Evolutionary conservation across 2,797 vertebrate genomes (phyloP).

Genomic region (Enteromius thamalakanensis): DNA sequence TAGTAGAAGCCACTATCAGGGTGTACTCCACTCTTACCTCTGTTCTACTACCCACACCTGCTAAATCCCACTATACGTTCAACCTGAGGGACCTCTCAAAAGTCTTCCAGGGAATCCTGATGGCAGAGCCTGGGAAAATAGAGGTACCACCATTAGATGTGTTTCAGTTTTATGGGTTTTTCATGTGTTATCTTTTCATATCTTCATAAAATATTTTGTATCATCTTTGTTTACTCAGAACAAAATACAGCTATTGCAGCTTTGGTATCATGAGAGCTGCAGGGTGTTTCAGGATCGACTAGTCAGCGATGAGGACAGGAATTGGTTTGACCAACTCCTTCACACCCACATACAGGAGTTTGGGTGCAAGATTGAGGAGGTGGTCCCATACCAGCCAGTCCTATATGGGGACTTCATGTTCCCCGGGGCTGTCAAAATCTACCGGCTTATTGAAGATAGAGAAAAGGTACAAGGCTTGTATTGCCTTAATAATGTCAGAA

Average conservation of each 20-base stretch:
- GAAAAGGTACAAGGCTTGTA: constrained; percentile 73
- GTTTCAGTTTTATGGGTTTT: background rate
- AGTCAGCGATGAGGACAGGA: constrained; percentile 83
- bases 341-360: constrained; percentile 77
- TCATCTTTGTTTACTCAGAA: constrained; percentile 60
- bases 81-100: constrained; percentile 93
- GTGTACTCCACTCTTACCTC: constrained; percentile 87
- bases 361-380: constrained; percentile 79
- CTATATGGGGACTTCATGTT: constrained; percentile 92
- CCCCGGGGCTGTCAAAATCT: constrained; percentile 79
- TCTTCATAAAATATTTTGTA: background rate
- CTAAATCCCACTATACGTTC: constrained; percentile 94
- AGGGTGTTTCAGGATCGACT: constrained; percentile 88
- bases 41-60: constrained; percentile 91
- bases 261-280: constrained; percentile 95
- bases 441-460: constrained; percentile 79
- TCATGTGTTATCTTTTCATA: background rate
- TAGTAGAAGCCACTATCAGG: constrained; percentile 83
- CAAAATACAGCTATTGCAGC: constrained; percentile 77
- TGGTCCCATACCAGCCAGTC: constrained; percentile 82
- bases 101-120: constrained; percentile 93
- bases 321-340: constrained; percentile 86
- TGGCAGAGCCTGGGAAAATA: constrained; percentile 82
- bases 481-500: no score
- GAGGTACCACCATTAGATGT: constrained; percentile 70